Evolutionary conservation across 2,888 invertebrate species (phyloP), one percentile per base, ranked within the genome.

Genomic region (Trichacis sp.): DNA sequence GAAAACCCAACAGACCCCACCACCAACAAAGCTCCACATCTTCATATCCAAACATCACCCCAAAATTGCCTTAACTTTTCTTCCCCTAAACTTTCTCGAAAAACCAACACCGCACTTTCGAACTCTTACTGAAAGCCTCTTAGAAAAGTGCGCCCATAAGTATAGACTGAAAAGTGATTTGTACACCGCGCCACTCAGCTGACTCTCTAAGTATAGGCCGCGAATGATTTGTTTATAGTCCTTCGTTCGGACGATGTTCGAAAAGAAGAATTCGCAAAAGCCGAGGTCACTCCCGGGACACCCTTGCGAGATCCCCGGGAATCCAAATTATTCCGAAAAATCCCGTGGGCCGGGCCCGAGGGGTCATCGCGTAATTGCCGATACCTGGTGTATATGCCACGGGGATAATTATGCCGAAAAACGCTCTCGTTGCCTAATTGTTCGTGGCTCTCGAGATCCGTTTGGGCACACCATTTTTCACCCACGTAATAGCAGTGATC

Each of bases 391-490:
- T n/a, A n/a, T 70, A 66, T 70, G 77, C 76, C 76, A 74, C 72
- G 77, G 40, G 54, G 42, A 77, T 78, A 79, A 79, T 80, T 79
- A 79, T 73, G 74, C 76, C 72, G 68, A 68, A 72, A 70, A 64
- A 71, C 68, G 60, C 65, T 68, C 69, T 68, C 68, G 40, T 40
- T 40, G 71, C 69, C 75, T 78, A 80, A 80, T 80, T 79, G 77
- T 72, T 66, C 69, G 74, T n/a, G n/a, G n/a, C 73, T 69, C 71
- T 70, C 59, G 70, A 79, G 78, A 79, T 78, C 79, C 79, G 78
- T 74, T 77, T 79, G 81, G 74, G 71, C 76, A 80, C 79, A 79
- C 80, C 81, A 81, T 83, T 82, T 82, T 81, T 82, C 81, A 81
- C 77, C 73, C 71, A 69, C 74, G 70, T 80, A 82, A 82, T 76